Conservation (phyloP, 2,888 invertebrate genomes). For the Saturnia japonica region DNA sequence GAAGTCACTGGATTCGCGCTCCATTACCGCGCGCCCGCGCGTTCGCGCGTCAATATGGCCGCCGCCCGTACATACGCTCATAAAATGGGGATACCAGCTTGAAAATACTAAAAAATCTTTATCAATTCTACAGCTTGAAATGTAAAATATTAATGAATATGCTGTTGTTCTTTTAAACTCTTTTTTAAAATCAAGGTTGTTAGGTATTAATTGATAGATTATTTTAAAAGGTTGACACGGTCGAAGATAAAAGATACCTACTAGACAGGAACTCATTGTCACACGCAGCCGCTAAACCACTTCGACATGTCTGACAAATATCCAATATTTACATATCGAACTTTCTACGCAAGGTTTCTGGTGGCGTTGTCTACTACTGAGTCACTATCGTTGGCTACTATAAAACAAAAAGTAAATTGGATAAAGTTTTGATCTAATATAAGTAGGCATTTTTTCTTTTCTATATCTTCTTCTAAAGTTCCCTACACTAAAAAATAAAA, state of each 20-base stretch:
- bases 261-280: background rate
- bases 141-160: background rate
- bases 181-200: background rate
- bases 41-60: slow-evolving; percentile 58
- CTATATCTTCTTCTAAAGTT: background rate
- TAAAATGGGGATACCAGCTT: slow-evolving; percentile 1
- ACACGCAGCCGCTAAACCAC: background rate
- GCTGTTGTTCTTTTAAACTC: background rate
- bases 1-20: slow-evolving; percentile 73
- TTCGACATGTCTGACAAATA: background rate
- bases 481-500: background rate
- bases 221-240: background rate
- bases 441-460: background rate
- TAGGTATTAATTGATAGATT: too few relatives aligned
- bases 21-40: slow-evolving; percentile 48
- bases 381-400: background rate
- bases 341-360: background rate
- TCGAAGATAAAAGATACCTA: background rate
- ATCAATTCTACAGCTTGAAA: background rate
- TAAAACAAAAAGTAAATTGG: background rate
- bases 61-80: slow-evolving; percentile 48
- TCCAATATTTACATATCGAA: background rate
- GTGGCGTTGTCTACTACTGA: too few relatives aligned
- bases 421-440: background rate
- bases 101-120: background rate